These are phyloP conservation scores for Drosophila sp. DNA, from an alignment of 1,140 invertebrate species.

Conservation along the genomic window DNA sequence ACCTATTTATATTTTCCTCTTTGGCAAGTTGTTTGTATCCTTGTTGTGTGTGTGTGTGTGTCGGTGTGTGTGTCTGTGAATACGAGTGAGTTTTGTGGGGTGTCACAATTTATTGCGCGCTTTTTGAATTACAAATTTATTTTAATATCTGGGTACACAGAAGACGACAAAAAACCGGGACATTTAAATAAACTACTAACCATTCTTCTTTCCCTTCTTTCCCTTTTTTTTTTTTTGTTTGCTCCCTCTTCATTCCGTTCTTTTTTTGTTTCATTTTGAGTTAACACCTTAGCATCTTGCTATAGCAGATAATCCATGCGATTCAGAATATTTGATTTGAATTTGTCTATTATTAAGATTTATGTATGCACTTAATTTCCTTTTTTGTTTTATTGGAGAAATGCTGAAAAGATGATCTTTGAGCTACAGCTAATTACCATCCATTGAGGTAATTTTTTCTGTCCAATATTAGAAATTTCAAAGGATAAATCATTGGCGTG, in stretches of 20 bases:
- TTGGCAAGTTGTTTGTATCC: conserved; percentile 35
- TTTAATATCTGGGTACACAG: conserved; percentile 63
- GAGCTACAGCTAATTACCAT: too few relatives aligned
- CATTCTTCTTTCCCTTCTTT: not conserved
- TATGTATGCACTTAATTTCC: not conserved
- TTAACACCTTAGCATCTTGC: not conserved
- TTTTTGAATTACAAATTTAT: conserved; percentile 80
- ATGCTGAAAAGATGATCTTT: too few relatives aligned
- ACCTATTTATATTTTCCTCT: conserved; percentile 72
- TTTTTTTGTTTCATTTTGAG: not conserved
- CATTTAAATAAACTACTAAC: conserved; percentile 48
- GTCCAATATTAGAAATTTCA: too few relatives aligned
- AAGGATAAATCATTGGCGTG: too few relatives aligned
- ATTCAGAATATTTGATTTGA: not conserved
- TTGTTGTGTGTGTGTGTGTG: conserved; percentile 14
- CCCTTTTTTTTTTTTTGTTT: not conserved
- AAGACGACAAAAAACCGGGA: conserved; percentile 6
- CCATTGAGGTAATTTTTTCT: too few relatives aligned
- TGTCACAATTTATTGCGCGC: conserved; percentile 71
- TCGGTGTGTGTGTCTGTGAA: not conserved
- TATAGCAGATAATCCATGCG: not conserved
- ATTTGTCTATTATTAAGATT: not conserved
- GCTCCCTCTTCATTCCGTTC: not conserved
- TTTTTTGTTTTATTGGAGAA: too few relatives aligned
- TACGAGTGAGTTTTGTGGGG: conserved; percentile 19